Base-by-base conservation (phyloP, 1,140 invertebrate genomes). In the Solen grandis region DNA sequence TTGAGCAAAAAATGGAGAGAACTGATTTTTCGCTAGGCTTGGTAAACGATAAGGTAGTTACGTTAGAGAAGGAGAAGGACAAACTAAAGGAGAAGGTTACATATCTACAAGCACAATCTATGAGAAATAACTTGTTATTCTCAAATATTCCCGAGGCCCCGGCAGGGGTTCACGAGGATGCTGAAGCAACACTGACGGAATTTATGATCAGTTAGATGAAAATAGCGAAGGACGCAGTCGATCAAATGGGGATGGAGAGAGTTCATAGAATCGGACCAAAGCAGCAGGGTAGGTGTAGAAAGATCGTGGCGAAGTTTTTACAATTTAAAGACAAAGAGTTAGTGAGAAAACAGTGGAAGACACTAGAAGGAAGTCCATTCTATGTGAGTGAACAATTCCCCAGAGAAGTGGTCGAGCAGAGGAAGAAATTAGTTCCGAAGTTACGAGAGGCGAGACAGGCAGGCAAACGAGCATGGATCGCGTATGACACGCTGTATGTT, bases 401-500 rank as follows among this genome's bases (percentile, higher is more conserved):
- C 22, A 27, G 8, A n/a, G 73, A 75, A 33, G 33, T 75, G 1
- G 59, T 5, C 1, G 41, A 63, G 4, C 62, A 50, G 25, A 14
- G 60, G 22, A 75, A 29, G 31, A 50, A n/a, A 35, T 35, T 63
- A 33, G 10, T 63, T n/a, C 73, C 60, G 8, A 59, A 27, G 52
- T 75, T 57, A 75, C 50, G 19, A 57, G 27, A n/a, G 36, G 73
- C 73, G 3, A 33, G 46, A 60, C 22, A 65, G n/a, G 2, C 62
- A 5, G 60, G 73, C 0, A 75, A 75, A 31, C 29, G 10, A 35
- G 59, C 73, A 5, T 75, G 73, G 73, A 35, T 75, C 3, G 36
- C 38, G 5, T 75, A 75, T 33, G 60, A 75, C 41, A 75, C 73
- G 5, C 31, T 75, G 31, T 75, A 75, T 54, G 35, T 65, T n/a